phyloP scores from a whole-genome alignment of 1,140 invertebrate species.

The Drosophila pseudoobscura region DNA sequence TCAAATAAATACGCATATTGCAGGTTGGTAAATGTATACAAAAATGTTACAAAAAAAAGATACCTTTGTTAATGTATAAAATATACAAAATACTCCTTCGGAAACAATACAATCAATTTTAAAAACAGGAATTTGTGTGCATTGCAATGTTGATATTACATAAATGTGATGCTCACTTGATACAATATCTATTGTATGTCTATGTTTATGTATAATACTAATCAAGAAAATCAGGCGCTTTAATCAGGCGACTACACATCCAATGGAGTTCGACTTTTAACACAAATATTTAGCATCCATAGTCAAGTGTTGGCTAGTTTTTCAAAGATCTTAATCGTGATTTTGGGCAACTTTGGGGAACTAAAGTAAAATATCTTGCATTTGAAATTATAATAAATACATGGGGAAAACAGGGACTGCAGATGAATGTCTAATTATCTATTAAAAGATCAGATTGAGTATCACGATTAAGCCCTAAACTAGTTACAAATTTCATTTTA shows the following conservation, averaged over 20 bases:
- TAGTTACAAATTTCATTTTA: constrained; percentile 33
- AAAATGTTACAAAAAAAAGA: not conserved
- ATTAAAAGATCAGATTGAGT: constrained; percentile 35
- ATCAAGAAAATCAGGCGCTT: constrained; percentile 58
- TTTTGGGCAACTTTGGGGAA: constrained; percentile 1
- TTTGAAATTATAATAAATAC: not conserved
- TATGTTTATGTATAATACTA: constrained; percentile 54
- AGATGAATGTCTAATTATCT: constrained; percentile 7
- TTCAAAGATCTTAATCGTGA: constrained; percentile 38
- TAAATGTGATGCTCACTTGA: constrained; percentile 51
- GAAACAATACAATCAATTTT: constrained; percentile 20
- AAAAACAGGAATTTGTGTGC: constrained; percentile 43
- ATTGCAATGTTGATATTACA: constrained; percentile 42
- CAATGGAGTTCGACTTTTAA: constrained; percentile 65
- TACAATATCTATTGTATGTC: constrained; percentile 21
- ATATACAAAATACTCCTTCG: constrained; percentile 51
- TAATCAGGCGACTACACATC: constrained; percentile 48
- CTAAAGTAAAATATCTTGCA: not conserved
- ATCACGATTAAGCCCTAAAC: constrained; percentile 44
- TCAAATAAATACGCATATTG: constrained; percentile 52
- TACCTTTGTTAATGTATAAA: constrained; percentile 27
- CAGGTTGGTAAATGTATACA: constrained; percentile 33
- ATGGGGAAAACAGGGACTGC: not conserved
- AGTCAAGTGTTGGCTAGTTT: constrained; percentile 57
- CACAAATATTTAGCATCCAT: constrained; percentile 78